phyloP scores from a whole-genome alignment of 2,797 vertebrate species.

The Trachops cirrhosus region DNA sequence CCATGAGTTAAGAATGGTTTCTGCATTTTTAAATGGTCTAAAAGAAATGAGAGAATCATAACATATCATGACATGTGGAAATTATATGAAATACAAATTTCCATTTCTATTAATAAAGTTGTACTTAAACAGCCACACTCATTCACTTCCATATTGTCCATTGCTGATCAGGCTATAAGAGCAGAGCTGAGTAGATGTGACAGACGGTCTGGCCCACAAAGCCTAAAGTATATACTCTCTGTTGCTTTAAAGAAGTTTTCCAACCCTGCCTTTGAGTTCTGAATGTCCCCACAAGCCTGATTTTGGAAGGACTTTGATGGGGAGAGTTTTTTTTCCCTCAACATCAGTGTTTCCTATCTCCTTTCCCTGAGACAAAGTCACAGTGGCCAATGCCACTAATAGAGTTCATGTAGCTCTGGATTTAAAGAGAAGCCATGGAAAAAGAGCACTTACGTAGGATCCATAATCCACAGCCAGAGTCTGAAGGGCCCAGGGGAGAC shows the following conservation, averaged over 20 bases:
- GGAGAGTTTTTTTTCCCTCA: background rate
- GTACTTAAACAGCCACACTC: background rate
- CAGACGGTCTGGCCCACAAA: background rate
- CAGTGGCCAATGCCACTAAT: background rate
- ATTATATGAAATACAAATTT: background rate
- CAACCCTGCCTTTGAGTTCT: background rate
- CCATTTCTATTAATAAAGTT: background rate
- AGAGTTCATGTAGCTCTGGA: background rate
- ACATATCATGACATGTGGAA: background rate
- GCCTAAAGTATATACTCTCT: background rate
- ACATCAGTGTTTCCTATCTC: background rate
- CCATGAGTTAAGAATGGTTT: background rate
- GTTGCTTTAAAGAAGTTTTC: background rate
- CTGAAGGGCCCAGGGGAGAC: conserved; percentile 94
- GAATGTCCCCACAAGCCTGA: background rate
- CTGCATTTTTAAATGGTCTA: background rate
- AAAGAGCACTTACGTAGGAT: conserved; percentile 89
- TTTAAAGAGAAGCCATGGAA: background rate
- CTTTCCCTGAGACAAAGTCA: background rate
- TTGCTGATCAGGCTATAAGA: background rate
- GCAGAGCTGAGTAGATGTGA: background rate
- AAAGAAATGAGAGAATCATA: background rate
- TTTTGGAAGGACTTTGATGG: background rate
- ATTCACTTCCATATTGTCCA: background rate
- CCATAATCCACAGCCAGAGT: conserved; percentile 95